Conservation (phyloP, 2,113 vertebrate genomes). For the Hyperoodon ampullatus region DNA sequence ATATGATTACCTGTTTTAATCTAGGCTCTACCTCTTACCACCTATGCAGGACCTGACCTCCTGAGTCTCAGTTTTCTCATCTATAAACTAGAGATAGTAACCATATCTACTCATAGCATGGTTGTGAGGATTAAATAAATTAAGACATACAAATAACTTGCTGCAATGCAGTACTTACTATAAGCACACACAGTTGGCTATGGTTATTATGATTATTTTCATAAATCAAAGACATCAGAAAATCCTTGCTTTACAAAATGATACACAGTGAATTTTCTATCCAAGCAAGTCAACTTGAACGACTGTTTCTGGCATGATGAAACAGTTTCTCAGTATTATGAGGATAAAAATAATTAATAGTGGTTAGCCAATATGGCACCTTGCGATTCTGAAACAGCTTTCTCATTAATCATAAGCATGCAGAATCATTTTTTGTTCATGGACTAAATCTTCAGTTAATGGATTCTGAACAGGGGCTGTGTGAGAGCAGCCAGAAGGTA, state of each 20-base stretch:
- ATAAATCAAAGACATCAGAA: constrained; percentile 48
- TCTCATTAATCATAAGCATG: constrained; percentile 67
- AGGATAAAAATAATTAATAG: constrained; percentile 66
- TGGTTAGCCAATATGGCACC: not conserved
- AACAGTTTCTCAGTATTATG: constrained; percentile 31
- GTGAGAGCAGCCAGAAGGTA: constrained; percentile 60
- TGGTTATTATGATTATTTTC: not conserved
- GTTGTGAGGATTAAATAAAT: constrained; percentile 18
- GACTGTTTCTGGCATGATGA: constrained; percentile 45
- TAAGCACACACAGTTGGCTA: not conserved
- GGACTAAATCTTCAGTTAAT: constrained; percentile 72
- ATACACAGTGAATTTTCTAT: not conserved
- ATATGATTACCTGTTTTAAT: not conserved
- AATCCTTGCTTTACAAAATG: constrained; percentile 46
- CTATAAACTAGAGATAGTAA: not conserved
- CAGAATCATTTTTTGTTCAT: constrained; percentile 64
- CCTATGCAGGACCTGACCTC: not conserved
- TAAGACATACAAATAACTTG: not conserved
- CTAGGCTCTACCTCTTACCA: not conserved
- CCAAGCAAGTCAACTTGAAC: constrained; percentile 29
- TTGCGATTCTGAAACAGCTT: constrained; percentile 50
- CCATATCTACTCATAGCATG: not conserved
- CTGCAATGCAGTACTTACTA: not conserved
- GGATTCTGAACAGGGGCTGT: constrained; percentile 51
- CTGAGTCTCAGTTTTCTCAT: not conserved